Base-by-base conservation (phyloP, 2,113 vertebrate genomes). In the Vimba vimba region DNA sequence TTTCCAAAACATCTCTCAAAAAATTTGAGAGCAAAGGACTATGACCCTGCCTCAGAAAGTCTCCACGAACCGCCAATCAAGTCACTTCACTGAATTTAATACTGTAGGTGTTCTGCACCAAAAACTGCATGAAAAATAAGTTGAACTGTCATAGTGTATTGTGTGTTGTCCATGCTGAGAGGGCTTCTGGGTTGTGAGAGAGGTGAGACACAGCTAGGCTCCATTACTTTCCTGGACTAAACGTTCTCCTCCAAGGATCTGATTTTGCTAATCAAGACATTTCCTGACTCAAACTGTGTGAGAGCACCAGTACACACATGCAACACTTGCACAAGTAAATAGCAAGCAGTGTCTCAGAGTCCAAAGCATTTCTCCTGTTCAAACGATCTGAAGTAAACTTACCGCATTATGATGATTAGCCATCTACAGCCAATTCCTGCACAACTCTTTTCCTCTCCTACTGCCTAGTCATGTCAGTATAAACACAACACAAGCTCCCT, bases 51-150 rank as follows among this genome's bases (percentile, higher is more conserved):
- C 69, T 86, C 79, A 78, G 79, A 74, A 73, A 52, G 23, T 86
- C 87, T 90, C 84, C 47, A 52, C 81, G 87, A 76, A 86, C 47
- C 74, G 76, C 87, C 47, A 75, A 75, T 82, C 89, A 86, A 74
- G 69, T 57, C 47, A 82, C 79, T 86, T 84, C 50, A 81, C 19
- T 68, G 80, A 59, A 75, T 43, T 77, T 64, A 57, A 39, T 23
- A 71, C 33, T 21, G 81, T 64, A 83, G 55, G 27, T 11, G 83
- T 27, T 0, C 62, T 88, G 62, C 43, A 11, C 85, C n/a, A 62
- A 75, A 86, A 71, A 87, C 68, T 79, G 66, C 0, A 2, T 55
- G 6, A 86, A 68, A 27, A 74, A 86, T 57, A 80, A 19, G 25
- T 55, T 33, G 25, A 71, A 82, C 27, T 33, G 64, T 73, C 59